phyloP scores from a whole-genome alignment of 1,140 invertebrate genomes.

The Drosophila ficusphila region DNA sequence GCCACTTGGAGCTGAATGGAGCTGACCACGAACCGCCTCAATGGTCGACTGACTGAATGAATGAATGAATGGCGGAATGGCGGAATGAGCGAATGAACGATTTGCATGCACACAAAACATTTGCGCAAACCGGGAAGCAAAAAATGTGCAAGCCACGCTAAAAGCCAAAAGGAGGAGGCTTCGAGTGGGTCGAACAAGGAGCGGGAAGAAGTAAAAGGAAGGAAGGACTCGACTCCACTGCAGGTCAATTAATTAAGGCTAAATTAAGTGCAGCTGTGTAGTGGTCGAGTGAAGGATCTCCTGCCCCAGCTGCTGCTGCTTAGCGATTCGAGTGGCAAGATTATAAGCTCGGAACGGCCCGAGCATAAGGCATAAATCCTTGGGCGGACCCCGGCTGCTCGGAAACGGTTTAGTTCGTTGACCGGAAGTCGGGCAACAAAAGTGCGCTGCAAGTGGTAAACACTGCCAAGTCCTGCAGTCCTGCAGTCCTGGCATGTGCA shows the following conservation, averaged over 20 bases:
- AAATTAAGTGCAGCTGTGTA: slow-evolving; percentile 75
- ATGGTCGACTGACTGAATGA: slow-evolving; percentile 25
- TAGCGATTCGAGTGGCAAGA: slow-evolving; percentile 77
- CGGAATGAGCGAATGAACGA: slow-evolving; percentile 56
- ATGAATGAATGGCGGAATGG: slow-evolving; percentile 30
- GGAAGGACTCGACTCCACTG: slow-evolving; percentile 62
- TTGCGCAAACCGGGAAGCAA: slow-evolving; percentile 54
- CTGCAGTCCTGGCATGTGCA: slow-evolving; percentile 22
- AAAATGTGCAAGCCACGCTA: slow-evolving; percentile 31
- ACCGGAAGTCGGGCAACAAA: slow-evolving; percentile 61
- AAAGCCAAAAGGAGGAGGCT: neutral
- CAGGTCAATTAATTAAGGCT: slow-evolving; percentile 82
- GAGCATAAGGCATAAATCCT: slow-evolving; percentile 63
- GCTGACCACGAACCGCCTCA: slow-evolving; percentile 56
- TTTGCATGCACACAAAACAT: slow-evolving; percentile 81
- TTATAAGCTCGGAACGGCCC: slow-evolving; percentile 58
- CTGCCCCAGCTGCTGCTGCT: slow-evolving; percentile 45
- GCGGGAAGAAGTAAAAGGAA: slow-evolving; percentile 8
- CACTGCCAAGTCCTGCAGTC: slow-evolving; percentile 13
- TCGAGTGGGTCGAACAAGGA: neutral
- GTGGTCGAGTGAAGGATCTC: slow-evolving; percentile 57
- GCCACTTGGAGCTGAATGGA: slow-evolving; percentile 65
- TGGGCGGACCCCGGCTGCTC: slow-evolving; percentile 22
- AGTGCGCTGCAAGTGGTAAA: slow-evolving; percentile 46
- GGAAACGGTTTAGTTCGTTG: slow-evolving; percentile 73